Evolutionary conservation across 2,113 vertebrate genomes (phyloP).

Genomic region (Notechis scutatus): DNA sequence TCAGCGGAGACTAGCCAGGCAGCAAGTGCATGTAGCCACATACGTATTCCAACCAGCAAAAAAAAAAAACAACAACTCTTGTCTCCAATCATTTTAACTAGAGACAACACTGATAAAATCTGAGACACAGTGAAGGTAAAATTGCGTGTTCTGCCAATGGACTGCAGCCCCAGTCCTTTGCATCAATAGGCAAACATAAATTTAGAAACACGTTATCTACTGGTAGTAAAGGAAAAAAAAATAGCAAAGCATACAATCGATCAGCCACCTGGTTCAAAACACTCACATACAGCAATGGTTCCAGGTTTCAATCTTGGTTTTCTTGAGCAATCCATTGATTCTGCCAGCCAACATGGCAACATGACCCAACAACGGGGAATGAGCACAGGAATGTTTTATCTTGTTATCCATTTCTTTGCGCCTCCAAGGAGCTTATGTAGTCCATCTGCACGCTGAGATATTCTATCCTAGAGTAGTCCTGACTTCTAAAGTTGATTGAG

Average conservation of each 20-base stretch:
- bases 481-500: not conserved
- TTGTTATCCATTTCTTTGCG: not conserved
- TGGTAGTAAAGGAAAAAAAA: not conserved
- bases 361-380: not conserved
- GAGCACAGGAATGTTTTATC: not conserved
- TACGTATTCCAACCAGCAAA: not conserved
- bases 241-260: not conserved
- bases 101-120: not conserved
- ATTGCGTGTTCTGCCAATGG: not conserved
- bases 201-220: not conserved
- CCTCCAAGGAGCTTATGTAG: not conserved
- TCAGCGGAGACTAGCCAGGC: not conserved
- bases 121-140: too few species aligned
- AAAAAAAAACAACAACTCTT: not conserved
- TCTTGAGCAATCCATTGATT: not conserved
- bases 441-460: not conserved
- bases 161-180: not conserved
- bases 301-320: not conserved
- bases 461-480: not conserved
- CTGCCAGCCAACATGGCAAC: not conserved
- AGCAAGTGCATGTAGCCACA: not conserved
- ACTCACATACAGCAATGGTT: not conserved
- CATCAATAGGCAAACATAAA: not conserved
- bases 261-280: not conserved
- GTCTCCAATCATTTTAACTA: not conserved